These are phyloP conservation scores for Holothuria leucospilota DNA, from an alignment of 53 echinoderm and acorn worm genomes.

Conservation along the genomic window DNA sequence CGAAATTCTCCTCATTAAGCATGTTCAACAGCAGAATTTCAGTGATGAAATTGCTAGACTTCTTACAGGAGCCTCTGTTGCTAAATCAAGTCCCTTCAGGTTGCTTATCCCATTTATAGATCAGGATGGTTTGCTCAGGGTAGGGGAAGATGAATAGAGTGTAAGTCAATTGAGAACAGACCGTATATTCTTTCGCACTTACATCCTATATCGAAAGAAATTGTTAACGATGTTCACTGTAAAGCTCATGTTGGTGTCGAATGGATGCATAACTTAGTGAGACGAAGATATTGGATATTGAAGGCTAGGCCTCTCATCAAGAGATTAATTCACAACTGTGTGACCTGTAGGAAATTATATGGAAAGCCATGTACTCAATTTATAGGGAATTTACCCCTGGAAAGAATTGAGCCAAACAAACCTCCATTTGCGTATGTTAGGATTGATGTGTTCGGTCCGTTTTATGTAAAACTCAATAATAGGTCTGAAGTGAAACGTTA, in stretches of 20 bases:
- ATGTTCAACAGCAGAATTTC: neutral
- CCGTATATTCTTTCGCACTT: too few relatives aligned
- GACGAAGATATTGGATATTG: too few relatives aligned
- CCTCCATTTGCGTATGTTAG: constrained; percentile 52
- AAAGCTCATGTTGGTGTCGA: too few relatives aligned
- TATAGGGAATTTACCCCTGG: constrained; percentile 52
- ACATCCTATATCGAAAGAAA: too few relatives aligned
- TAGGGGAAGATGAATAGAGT: too few relatives aligned
- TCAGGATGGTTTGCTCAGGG: too few relatives aligned
- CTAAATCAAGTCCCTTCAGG: neutral
- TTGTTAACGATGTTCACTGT: too few relatives aligned
- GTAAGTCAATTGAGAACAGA: too few relatives aligned
- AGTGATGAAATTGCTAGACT: neutral
- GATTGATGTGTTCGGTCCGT: constrained; percentile 58
- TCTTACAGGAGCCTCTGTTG: neutral
- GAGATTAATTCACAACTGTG: constrained; percentile 21
- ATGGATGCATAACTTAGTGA: too few relatives aligned
- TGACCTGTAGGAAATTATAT: constrained; percentile 36
- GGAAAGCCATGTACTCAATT: constrained; percentile 21
- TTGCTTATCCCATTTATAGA: neutral
- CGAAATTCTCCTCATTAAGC: too few relatives aligned
- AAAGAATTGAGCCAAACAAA: constrained; percentile 45
- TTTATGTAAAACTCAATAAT: constrained; percentile 44
- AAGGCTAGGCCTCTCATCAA: too few relatives aligned
- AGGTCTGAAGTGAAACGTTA: constrained; percentile 44